Conservation (phyloP, 2,888 invertebrate species). For the Cistogaster globosa region DNA sequence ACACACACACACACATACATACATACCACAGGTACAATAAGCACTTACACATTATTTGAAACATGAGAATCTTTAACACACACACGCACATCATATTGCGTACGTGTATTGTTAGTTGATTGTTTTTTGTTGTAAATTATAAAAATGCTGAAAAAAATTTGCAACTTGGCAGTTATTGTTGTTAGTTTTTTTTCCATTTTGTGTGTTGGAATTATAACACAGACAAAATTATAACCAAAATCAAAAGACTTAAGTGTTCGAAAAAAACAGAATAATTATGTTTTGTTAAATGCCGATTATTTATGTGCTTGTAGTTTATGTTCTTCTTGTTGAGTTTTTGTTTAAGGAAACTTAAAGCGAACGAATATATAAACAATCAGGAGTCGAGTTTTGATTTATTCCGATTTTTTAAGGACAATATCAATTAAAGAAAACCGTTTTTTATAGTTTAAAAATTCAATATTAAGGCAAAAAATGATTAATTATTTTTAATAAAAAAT, state of each 20-base stretch:
- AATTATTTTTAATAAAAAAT: too few relatives aligned
- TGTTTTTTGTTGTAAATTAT: constrained; percentile 7
- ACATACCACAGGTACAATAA: not conserved
- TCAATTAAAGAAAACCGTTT: too few relatives aligned
- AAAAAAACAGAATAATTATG: constrained; percentile 40
- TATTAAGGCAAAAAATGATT: too few relatives aligned
- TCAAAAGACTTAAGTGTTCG: constrained; percentile 50
- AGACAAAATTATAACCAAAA: constrained; percentile 61
- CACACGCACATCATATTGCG: not conserved
- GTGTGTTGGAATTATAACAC: constrained; percentile 24
- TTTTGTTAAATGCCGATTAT: constrained; percentile 31
- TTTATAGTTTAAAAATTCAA: too few relatives aligned
- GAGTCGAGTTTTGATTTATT: too few relatives aligned
- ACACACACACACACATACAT: constrained; percentile 3
- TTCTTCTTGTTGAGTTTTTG: constrained; percentile 1
- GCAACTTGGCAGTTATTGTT: constrained; percentile 69
- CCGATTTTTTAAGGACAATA: too few relatives aligned
- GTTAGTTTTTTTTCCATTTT: not conserved
- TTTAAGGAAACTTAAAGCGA: not conserved
- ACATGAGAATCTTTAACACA: not conserved
- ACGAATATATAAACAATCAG: too few relatives aligned
- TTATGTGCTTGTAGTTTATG: not conserved
- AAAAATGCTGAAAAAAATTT: constrained; percentile 58
- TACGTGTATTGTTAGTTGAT: not conserved
- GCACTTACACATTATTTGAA: not conserved